A percentile compares a stretch with the other conserved stretches of the same genome.
These are phyloP conservation scores for Cichladusa arquata DNA, from an alignment of 2,113 vertebrate species.

Conservation along the genomic window DNA sequence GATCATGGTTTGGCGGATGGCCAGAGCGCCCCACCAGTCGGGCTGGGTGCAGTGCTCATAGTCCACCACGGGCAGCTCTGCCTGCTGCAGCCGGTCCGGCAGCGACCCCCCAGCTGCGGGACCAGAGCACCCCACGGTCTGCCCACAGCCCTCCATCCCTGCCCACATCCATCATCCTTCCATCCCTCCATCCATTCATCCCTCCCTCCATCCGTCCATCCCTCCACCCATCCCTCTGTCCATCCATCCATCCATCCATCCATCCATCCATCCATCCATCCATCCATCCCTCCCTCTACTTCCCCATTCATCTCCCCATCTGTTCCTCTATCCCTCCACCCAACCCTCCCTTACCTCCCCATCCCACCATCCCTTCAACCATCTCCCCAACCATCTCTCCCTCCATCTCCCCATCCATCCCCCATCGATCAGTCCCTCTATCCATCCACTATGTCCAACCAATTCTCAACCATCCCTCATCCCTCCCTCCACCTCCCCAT, in stretches of 20 bases:
- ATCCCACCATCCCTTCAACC: neutral
- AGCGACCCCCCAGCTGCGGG: neutral
- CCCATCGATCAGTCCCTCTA: too few relatives aligned
- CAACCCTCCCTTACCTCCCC: neutral
- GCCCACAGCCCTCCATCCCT: neutral
- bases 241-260: too few relatives aligned
- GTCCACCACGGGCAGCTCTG: conserved; percentile 5
- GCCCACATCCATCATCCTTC: too few relatives aligned
- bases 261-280: too few relatives aligned
- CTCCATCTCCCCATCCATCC: neutral
- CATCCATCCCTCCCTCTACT: too few relatives aligned
- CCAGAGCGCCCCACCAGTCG: neutral
- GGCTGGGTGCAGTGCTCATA: neutral
- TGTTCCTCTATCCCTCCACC: too few relatives aligned
- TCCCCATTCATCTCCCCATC: too few relatives aligned
- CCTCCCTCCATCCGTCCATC: neutral
- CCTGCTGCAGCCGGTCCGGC: neutral
- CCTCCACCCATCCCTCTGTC: too few relatives aligned
- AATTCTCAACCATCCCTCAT: neutral
- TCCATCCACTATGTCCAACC: neutral
- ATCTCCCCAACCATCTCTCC: neutral
- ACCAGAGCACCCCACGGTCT: neutral
- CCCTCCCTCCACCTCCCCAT: too few relatives aligned
- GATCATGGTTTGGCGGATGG: neutral
- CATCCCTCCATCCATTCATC: neutral